phyloP scores from a whole-genome alignment of 2,113 vertebrate genomes.

The Mugil cephalus region DNA sequence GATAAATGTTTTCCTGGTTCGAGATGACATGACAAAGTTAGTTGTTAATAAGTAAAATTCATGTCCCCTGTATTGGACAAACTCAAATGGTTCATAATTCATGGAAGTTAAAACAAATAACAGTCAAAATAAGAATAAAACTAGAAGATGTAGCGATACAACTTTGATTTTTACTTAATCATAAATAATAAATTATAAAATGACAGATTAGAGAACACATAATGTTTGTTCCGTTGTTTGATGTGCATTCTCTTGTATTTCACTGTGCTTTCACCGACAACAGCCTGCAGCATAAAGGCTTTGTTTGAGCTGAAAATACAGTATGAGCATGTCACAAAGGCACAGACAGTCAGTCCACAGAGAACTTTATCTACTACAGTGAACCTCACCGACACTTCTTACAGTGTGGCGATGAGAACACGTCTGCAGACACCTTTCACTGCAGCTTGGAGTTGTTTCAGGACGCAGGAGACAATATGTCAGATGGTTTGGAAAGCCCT shows the following conservation, averaged over 20 bases:
- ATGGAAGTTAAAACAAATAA: conserved; percentile 15
- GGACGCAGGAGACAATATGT: conserved; percentile 25
- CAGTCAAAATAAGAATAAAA: background rate
- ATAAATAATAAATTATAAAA: conserved; percentile 13
- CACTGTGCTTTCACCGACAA: background rate
- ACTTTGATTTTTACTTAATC: conserved; percentile 3
- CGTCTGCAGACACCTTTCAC: conserved; percentile 28
- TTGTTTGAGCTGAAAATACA: too few relatives aligned
- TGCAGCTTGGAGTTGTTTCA: conserved; percentile 30
- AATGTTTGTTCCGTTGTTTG: background rate
- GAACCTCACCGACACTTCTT: background rate
- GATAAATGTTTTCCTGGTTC: background rate
- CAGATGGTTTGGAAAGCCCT: conserved; percentile 41
- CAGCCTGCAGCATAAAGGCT: too few relatives aligned
- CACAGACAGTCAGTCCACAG: background rate
- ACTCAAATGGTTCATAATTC: conserved; percentile 11
- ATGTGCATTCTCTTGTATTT: background rate
- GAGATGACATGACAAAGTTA: background rate
- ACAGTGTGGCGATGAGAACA: conserved; percentile 27
- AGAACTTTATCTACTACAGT: conserved; percentile 6
- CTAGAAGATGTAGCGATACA: background rate
- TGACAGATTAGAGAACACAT: background rate
- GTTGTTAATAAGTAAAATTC: conserved; percentile 12
- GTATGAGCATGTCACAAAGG: background rate
- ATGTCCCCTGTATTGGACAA: conserved; percentile 5